phyloP scores from a whole-genome alignment of 30 jellyfish, hydroid and myxozoan genomes.

The Haliclystus octoradiatus region DNA sequence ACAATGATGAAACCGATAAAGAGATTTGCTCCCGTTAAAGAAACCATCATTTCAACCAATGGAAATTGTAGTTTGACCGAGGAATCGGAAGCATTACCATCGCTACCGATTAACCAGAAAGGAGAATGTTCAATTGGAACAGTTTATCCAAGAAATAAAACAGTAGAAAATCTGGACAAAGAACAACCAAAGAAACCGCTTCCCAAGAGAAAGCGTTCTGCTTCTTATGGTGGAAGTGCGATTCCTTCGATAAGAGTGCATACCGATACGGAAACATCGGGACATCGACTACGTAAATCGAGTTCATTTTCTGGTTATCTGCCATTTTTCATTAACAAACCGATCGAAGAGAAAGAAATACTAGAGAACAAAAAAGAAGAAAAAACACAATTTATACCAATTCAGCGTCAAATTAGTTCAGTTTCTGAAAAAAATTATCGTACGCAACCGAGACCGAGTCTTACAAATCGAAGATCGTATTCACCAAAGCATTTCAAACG shows the following conservation, averaged over 20 bases:
- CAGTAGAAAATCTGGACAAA: no score
- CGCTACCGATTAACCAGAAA: no score
- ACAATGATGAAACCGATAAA: background rate
- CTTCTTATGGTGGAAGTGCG: background rate
- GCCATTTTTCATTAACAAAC: background rate
- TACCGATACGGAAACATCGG: background rate
- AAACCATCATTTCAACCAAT: background rate
- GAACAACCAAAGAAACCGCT: background rate
- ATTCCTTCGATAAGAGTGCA: background rate
- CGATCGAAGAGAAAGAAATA: background rate
- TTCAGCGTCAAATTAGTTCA: background rate
- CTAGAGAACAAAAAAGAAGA: background rate
- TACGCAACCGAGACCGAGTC: background rate
- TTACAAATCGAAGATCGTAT: background rate
- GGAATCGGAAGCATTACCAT: background rate
- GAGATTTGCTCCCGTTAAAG: background rate
- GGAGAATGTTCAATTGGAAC: no score
- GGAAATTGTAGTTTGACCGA: background rate
- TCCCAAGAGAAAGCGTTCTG: background rate
- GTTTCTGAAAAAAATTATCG: background rate
- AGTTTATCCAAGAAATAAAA: no score
- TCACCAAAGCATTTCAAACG: conserved; percentile 19
- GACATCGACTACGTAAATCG: background rate
- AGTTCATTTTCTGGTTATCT: background rate
- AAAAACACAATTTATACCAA: background rate